Evolutionary conservation across 2,888 invertebrate genomes (phyloP), one percentile per base, ranked within the genome.

Genomic region (Hyppa rectilinea): DNA sequence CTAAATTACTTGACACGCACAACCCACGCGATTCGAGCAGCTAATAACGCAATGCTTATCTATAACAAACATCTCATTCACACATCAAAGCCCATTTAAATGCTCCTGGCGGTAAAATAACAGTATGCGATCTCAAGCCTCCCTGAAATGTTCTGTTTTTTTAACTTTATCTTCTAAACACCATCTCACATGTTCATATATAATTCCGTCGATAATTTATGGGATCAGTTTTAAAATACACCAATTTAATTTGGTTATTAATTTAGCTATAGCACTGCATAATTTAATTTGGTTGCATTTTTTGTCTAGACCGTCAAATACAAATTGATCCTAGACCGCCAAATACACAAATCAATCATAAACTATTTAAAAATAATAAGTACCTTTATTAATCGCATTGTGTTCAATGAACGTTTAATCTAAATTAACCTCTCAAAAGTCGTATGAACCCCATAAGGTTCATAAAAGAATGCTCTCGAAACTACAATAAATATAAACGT

Each of bases 31-130:
- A 23, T 62, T 62, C 20, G 20, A 62, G 50, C 65, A 70, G 29
- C 26, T 70, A 78, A 83, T 82, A 85, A 77, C 81, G 66, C 52
- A 75, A 86, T 76, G 84, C 83, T 81, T 85, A 87, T 87, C 85
- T 84, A 87, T 82, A 78, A 83, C 86, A 88, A 89, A 88, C 88
- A 89, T 81, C 85, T 87, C 85, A 86, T 90, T 86, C 83, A 87
- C 85, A 93, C 91, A 92, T 94, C 94, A 94, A 94, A 94, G 89
- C 89, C 78, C 88, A 90, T 92, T 92, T 92, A 92, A 92, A 93
- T 91, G 90, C 87, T 87, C 85, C 81, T 87, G 88, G 53, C 86
- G 88, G 87, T 87, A 89, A 88, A 92, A 93, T 88, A 91, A 91
- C 82, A 79, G 55, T 62, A 36, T 17, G 29, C 50, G 38, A 38